Evolutionary conservation across 2,888 invertebrate genomes (phyloP).

Genomic region (Athetis lepigone): DNA sequence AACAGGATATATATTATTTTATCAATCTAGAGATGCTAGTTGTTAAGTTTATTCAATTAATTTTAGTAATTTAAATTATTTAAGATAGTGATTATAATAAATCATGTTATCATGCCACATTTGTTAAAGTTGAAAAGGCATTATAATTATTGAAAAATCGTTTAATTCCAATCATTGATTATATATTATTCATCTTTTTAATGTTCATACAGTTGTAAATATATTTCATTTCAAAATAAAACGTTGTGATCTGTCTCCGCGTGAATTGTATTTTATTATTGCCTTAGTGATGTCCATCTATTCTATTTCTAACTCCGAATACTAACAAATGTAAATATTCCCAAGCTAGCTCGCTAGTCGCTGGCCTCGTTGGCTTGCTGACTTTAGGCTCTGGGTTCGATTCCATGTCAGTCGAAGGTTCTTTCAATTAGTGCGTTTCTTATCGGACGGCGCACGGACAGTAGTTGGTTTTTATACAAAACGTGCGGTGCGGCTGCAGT

Average conservation of each 20-base stretch:
- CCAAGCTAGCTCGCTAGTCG: too few relatives aligned
- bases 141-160: constrained; percentile 84
- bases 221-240: constrained; percentile 84
- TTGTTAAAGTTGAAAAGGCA: constrained; percentile 89
- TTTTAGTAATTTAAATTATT: constrained; percentile 86
- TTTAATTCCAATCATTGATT: constrained; percentile 80
- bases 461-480: too few relatives aligned
- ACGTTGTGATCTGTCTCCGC: constrained; percentile 78
- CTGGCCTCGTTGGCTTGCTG: too few relatives aligned
- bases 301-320: too few relatives aligned
- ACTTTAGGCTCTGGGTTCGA: too few relatives aligned
- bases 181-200: constrained; percentile 72
- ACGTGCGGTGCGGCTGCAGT: too few relatives aligned
- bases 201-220: constrained; percentile 84
- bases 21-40: constrained; percentile 96
- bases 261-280: constrained; percentile 58
- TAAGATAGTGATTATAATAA: constrained; percentile 81
- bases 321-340: too few relatives aligned
- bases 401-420: too few relatives aligned
- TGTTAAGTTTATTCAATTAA: constrained; percentile 89
- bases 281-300: background rate
- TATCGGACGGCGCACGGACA: too few relatives aligned
- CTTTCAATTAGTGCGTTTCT: too few relatives aligned
- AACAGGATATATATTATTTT: constrained; percentile 99
- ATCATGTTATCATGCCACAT: constrained; percentile 85